Evolutionary conservation across 2,888 invertebrate species (phyloP).

Genomic region (Drosophila subquinaria): DNA sequence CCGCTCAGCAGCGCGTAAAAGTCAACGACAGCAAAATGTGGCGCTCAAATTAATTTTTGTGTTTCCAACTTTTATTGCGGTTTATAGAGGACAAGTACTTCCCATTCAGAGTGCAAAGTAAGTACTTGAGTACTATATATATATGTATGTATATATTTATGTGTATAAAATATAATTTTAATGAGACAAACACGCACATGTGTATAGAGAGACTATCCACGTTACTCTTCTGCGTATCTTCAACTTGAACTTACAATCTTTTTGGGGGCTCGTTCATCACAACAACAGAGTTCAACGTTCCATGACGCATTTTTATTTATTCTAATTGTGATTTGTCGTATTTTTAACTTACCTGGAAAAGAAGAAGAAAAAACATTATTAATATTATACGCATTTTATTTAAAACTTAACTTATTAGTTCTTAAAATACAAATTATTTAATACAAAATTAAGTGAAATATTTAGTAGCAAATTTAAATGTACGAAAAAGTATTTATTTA

Average conservation of each 20-base stretch:
- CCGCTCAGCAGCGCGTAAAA: conserved; percentile 75
- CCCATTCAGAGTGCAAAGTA: conserved; percentile 21
- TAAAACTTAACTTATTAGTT: neutral
- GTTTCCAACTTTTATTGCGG: conserved; percentile 67
- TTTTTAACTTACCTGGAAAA: conserved; percentile 49
- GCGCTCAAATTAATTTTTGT: conserved; percentile 69
- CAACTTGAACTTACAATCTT: conserved; percentile 68
- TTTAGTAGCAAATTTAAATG: too few relatives aligned
- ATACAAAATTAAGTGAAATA: too few relatives aligned
- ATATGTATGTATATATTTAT: conserved; percentile 3
- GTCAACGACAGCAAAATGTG: conserved; percentile 78
- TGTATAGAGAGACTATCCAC: conserved; percentile 6
- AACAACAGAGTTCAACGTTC: conserved; percentile 13
- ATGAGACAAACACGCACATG: conserved; percentile 62
- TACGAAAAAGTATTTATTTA: too few relatives aligned
- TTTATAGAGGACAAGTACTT: conserved; percentile 36
- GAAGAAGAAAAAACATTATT: conserved; percentile 11
- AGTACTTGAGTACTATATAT: neutral
- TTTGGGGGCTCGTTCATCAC: conserved; percentile 7
- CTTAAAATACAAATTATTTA: too few relatives aligned
- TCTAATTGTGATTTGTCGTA: conserved; percentile 23
- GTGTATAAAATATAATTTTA: conserved; percentile 53
- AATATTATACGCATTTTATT: conserved; percentile 1
- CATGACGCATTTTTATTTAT: conserved; percentile 18
- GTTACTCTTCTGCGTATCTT: conserved; percentile 33